Conservation (phyloP, 1,140 invertebrate genomes). For the Drosophila triauraria region DNA sequence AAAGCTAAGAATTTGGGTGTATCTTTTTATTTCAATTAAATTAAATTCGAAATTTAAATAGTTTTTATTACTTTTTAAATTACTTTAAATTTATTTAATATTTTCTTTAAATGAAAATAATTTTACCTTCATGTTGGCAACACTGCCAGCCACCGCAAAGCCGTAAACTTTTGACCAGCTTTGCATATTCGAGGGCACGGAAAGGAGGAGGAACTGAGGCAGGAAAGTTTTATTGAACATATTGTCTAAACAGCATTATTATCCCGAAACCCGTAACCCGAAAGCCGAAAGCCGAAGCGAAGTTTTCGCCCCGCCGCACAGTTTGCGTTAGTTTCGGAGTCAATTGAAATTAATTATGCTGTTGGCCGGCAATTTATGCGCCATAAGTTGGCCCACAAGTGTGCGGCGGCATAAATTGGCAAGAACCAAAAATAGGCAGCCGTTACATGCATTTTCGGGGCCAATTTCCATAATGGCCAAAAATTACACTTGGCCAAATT, state of each 20-base stretch:
- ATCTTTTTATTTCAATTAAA: neutral
- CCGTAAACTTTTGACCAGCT: constrained; percentile 55
- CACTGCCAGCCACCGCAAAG: constrained; percentile 5
- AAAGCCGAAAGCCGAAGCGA: constrained; percentile 19
- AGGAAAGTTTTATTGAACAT: constrained; percentile 77
- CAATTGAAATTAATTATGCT: constrained; percentile 82
- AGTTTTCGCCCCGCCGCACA: constrained; percentile 24
- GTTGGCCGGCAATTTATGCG: constrained; percentile 66
- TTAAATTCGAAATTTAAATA: neutral
- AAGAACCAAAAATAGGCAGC: neutral
- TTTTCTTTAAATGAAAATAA: neutral
- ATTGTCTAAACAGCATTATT: constrained; percentile 75
- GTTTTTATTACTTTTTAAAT: neutral
- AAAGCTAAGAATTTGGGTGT: neutral
- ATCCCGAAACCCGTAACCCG: constrained; percentile 24
- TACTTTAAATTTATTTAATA: neutral
- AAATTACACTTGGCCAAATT: constrained; percentile 67
- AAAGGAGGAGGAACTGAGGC: constrained; percentile 17
- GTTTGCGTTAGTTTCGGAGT: constrained; percentile 49
- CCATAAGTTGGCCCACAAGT: constrained; percentile 76
- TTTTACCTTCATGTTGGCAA: neutral
- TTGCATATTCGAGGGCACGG: constrained; percentile 42
- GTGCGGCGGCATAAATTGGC: constrained; percentile 72
- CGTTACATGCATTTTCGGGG: constrained; percentile 12
- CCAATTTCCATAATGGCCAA: constrained; percentile 72